phyloP scores from a whole-genome alignment of 2,797 vertebrate species.

The Platyrinchus mystaceus region DNA sequence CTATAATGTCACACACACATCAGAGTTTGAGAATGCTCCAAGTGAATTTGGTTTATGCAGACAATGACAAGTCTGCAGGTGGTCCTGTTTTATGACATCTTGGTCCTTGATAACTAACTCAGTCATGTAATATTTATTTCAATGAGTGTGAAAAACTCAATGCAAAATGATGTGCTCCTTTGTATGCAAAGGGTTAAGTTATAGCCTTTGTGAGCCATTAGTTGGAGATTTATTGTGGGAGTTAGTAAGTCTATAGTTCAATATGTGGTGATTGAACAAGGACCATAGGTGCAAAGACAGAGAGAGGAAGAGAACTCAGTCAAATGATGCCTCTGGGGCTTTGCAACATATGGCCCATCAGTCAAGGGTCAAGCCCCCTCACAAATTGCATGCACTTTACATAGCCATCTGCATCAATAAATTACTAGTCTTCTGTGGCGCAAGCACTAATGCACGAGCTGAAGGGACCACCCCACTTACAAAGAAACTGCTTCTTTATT shows the following conservation, averaged over 20 bases:
- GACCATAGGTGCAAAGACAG: constrained; percentile 74
- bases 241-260: constrained; percentile 79
- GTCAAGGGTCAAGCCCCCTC: constrained; percentile 91
- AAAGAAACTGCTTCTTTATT: constrained; percentile 65
- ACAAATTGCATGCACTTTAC: constrained; percentile 88
- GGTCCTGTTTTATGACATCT: constrained; percentile 16
- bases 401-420: constrained; percentile 87
- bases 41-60: neutral
- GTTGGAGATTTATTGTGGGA: constrained; percentile 83
- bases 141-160: constrained; percentile 44
- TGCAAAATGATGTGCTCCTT: constrained; percentile 64
- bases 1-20: neutral
- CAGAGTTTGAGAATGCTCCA: neutral
- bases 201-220: constrained; percentile 83
- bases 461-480: constrained; percentile 61
- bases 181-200: constrained; percentile 86
- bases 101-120: neutral
- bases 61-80: constrained; percentile 32
- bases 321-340: constrained; percentile 77
- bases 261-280: constrained; percentile 80
- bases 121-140: constrained; percentile 69
- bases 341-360: constrained; percentile 82
- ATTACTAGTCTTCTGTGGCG: constrained; percentile 72
- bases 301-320: constrained; percentile 75
- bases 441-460: constrained; percentile 71